Conservation (phyloP, 1,140 invertebrate genomes). For the Trissolcus basalis region DNA sequence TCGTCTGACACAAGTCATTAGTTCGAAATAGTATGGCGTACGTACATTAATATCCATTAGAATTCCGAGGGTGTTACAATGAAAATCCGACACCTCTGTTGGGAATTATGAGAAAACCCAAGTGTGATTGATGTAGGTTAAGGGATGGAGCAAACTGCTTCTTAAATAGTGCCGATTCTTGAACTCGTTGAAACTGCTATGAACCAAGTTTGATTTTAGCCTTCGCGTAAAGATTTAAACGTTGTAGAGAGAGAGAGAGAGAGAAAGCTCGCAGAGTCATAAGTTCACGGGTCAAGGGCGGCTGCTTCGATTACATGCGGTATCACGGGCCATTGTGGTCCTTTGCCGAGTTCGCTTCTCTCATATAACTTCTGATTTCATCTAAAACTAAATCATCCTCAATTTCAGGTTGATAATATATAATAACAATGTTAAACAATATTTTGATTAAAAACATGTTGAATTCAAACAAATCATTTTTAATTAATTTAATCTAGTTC, state of each 20-base stretch:
- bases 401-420: background rate
- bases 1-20: background rate
- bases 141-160: constrained; percentile 2
- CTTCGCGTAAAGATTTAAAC: constrained; percentile 37
- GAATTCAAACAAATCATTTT: no score
- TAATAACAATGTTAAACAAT: no score
- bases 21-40: background rate
- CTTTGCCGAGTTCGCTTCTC: constrained; percentile 17
- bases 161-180: constrained; percentile 14
- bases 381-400: background rate
- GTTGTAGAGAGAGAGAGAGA: constrained; percentile 31
- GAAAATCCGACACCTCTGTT: no score
- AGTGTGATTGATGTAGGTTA: no score
- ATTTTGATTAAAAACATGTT: no score
- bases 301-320: constrained; percentile 44
- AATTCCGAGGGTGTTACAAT: no score
- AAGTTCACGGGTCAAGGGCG: constrained; percentile 51
- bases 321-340: constrained; percentile 38
- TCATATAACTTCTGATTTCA: constrained; percentile 18
- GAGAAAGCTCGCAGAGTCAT: constrained; percentile 34
- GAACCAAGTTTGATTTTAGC: constrained; percentile 36
- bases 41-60: no score
- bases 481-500: no score
- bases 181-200: constrained; percentile 32
- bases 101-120: background rate